phyloP scores from a whole-genome alignment of 2,888 invertebrate genomes.

The Entomobrya proxima region DNA sequence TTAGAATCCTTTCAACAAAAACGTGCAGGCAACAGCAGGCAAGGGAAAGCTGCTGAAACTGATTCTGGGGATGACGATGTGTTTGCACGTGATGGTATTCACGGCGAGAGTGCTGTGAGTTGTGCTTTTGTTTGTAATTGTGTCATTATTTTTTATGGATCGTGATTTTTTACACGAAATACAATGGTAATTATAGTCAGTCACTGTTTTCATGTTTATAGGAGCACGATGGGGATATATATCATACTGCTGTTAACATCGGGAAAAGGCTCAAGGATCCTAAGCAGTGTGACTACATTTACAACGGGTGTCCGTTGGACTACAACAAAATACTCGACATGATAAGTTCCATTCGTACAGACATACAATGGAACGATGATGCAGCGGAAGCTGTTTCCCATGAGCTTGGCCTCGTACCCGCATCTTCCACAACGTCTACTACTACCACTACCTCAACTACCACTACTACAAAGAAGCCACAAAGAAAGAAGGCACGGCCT shows the following conservation, averaged over 20 bases:
- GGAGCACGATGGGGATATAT: slow-evolving; percentile 65
- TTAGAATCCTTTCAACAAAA: background rate
- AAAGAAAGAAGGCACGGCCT: slow-evolving; percentile 52
- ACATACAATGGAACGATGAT: slow-evolving; percentile 46
- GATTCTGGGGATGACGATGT: background rate
- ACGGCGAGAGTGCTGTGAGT: slow-evolving; percentile 38
- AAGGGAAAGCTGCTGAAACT: slow-evolving; percentile 20
- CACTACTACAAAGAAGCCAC: slow-evolving; percentile 44
- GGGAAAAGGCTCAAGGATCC: slow-evolving; percentile 66
- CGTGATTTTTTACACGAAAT: background rate
- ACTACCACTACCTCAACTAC: slow-evolving; percentile 50
- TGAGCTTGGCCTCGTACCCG: slow-evolving; percentile 51
- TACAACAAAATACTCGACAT: slow-evolving; percentile 65
- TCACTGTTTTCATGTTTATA: slow-evolving; percentile 10
- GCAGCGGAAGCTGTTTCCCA: slow-evolving; percentile 59
- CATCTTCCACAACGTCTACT: background rate
- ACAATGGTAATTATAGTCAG: slow-evolving; percentile 7
- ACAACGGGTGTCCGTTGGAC: slow-evolving; percentile 67
- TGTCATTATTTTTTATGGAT: slow-evolving; percentile 32
- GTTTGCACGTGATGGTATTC: slow-evolving; percentile 39
- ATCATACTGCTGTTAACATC: slow-evolving; percentile 69
- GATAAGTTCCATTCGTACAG: slow-evolving; percentile 62
- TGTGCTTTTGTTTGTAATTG: background rate
- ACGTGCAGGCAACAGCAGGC: background rate
- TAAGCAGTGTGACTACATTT: slow-evolving; percentile 69